phyloP scores from a whole-genome alignment of 2,113 vertebrate genomes.

The Promerops cafer region DNA sequence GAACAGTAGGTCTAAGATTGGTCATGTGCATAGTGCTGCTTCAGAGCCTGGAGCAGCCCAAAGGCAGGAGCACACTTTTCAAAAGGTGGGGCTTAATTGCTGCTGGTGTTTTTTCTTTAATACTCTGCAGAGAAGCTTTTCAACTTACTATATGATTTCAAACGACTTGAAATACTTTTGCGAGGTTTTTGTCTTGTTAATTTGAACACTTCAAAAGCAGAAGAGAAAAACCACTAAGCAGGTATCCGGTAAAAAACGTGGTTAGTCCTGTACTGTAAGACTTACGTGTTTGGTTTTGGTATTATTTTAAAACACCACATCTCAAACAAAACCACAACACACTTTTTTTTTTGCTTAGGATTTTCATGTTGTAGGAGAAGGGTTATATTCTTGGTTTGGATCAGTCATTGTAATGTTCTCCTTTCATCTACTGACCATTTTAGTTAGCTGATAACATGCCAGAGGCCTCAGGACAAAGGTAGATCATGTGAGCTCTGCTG shows the following conservation, averaged over 20 bases:
- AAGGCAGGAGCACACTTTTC: not conserved
- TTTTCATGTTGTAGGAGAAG: not conserved
- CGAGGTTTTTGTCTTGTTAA: not conserved
- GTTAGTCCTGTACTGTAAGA: not conserved
- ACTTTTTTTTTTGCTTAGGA: accelerated
- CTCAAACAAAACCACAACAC: not conserved
- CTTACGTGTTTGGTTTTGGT: not conserved
- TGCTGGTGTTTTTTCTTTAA: not conserved
- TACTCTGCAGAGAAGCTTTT: not conserved
- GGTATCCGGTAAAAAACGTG: accelerated
- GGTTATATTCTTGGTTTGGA: not conserved
- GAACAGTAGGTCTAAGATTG: not conserved
- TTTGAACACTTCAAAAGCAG: not conserved
- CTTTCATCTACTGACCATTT: not conserved
- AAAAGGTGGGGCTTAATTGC: not conserved
- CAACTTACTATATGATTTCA: not conserved
- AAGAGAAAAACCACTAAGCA: not conserved
- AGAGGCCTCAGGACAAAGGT: not conserved
- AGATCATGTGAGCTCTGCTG: not conserved
- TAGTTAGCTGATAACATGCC: not conserved
- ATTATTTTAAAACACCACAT: not conserved
- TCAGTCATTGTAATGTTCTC: not conserved
- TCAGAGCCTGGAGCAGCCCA: not conserved
- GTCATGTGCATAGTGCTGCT: not conserved
- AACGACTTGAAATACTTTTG: not conserved